Evolutionary conservation across 1,140 invertebrate species (phyloP), one percentile per base, ranked within the genome.

Genomic region (Drosophila ficusphila): DNA sequence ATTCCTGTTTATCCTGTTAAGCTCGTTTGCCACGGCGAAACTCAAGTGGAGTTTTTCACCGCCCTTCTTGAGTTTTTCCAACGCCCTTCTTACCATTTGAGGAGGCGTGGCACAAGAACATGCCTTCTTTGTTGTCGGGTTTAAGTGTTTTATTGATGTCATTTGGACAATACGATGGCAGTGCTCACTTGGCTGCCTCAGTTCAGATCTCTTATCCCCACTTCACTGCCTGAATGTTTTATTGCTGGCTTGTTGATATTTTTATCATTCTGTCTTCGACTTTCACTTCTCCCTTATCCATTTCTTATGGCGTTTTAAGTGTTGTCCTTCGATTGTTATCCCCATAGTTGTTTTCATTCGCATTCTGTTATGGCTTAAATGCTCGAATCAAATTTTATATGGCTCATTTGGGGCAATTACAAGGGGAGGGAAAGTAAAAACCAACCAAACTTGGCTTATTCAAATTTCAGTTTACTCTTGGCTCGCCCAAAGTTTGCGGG

Each of bases 61-160:
- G 29, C 29, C 7, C 19, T 47, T 14, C 47, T 34, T 8, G 21
- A 31, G n/a, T 46, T 62, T 46, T 64, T n/a, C 31, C 25, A 5
- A 12, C n/a, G n/a, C n/a, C n/a, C n/a, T n/a, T n/a, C n/a, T n/a
- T n/a, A n/a, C n/a, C n/a, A n/a, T n/a, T n/a, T n/a, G n/a, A n/a
- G n/a, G n/a, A n/a, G n/a, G n/a, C 33, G 33, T 58, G 46, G 18
- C 8, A 9, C 42, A 39, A 62, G 61, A 57, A 56, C 57, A 23
- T 41, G n/a, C 38, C 25, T 8, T 14, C 38, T 62, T 62, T 78
- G 61, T 73, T 75, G 67, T 67, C 48, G 58, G 77, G 46, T 36
- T 79, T 85, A 76, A 85, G 85, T 85, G 85, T 85, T 85, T 85
- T 79, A 85, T 85, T 85, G 75, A 76, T 85, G 79, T 83, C 79